These are phyloP conservation scores for Pemphigus obesinymphae DNA, from an alignment of 1,140 invertebrate species.

Conservation along the genomic window DNA sequence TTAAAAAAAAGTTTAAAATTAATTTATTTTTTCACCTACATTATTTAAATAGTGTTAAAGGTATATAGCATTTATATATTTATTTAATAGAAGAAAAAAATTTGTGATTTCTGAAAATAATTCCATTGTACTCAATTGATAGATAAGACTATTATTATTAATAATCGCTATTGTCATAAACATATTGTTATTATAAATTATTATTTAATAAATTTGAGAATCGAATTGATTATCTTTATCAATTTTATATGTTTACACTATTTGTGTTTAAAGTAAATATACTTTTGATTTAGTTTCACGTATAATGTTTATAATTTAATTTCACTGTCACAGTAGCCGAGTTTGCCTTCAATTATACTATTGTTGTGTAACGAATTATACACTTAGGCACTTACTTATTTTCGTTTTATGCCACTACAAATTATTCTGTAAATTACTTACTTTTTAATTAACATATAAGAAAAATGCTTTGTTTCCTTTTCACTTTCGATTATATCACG, in stretches of 20 bases:
- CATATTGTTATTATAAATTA: neutral
- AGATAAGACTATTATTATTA: too few species aligned
- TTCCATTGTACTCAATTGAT: too few species aligned
- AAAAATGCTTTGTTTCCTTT: neutral
- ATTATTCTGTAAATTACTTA: neutral
- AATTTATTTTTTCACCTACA: too few species aligned
- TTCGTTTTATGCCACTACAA: neutral
- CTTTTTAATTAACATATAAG: neutral
- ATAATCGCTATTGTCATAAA: too few species aligned
- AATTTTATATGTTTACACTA: neutral
- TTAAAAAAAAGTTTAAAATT: too few species aligned
- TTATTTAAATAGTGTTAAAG: too few species aligned
- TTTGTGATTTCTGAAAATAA: too few species aligned
- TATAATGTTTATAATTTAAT: neutral
- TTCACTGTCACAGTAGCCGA: neutral
- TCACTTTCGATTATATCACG: neutral
- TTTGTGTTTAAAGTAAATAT: neutral
- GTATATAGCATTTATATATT: too few species aligned
- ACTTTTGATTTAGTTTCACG: neutral
- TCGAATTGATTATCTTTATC: neutral
- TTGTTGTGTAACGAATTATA: constrained; percentile 2
- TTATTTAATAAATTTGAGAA: neutral
- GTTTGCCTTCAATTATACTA: constrained; percentile 1
- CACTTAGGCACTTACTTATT: neutral
- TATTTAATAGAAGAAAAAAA: too few species aligned